Evolutionary conservation across 2,888 invertebrate genomes (phyloP).

Genomic region (Drosophila neutralis): DNA sequence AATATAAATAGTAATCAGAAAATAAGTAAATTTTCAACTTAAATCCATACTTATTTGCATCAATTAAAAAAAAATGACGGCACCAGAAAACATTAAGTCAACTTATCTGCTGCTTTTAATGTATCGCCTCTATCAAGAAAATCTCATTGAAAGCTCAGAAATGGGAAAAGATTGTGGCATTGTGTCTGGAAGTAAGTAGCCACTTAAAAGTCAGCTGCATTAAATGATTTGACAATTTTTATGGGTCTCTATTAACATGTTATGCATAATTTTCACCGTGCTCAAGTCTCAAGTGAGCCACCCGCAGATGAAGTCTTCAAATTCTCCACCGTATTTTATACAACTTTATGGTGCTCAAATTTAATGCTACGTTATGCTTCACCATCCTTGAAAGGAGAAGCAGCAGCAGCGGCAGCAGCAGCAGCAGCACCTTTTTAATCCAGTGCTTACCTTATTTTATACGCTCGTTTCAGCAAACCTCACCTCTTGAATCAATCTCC

Average conservation of each 20-base stretch:
- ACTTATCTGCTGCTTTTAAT: neutral
- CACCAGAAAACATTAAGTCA: neutral
- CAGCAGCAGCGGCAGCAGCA: neutral
- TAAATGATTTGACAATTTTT: constrained; percentile 48
- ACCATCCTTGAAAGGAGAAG: constrained; percentile 28
- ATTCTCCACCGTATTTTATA: constrained; percentile 47
- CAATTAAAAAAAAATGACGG: too few species aligned
- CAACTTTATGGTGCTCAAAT: constrained; percentile 60
- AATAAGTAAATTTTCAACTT: neutral
- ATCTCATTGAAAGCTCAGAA: neutral
- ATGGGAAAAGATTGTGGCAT: constrained; percentile 4
- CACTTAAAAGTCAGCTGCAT: constrained; percentile 13
- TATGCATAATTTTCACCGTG: constrained; percentile 10
- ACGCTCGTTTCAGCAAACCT: constrained; percentile 8
- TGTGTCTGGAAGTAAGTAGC: constrained; percentile 2
- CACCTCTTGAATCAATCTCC: neutral
- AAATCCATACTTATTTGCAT: neutral
- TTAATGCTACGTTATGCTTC: constrained; percentile 51
- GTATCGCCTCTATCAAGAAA: neutral
- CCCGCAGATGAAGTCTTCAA: constrained; percentile 26
- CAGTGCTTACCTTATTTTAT: constrained; percentile 36
- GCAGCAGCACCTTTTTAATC: constrained; percentile 1
- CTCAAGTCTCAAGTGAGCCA: neutral
- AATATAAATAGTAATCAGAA: neutral
- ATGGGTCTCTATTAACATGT: constrained; percentile 19